Base-by-base conservation (phyloP, 2,888 invertebrate genomes). In the Oscheius sp. region DNA sequence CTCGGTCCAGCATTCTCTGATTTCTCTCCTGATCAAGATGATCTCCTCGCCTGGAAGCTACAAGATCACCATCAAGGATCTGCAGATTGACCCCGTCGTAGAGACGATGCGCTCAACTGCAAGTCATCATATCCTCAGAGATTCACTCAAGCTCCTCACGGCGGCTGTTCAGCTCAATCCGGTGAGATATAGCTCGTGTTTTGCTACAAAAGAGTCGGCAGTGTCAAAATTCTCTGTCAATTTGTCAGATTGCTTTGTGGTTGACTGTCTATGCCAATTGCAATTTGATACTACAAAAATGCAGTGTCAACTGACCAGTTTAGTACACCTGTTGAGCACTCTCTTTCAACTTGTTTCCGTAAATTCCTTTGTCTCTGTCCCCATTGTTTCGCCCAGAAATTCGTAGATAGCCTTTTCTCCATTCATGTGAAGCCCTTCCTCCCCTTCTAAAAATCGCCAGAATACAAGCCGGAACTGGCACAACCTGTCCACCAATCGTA, bases 61-160 rank as follows among this genome's bases (percentile, higher is more conserved):
- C 65, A 79, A 77, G 55, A 73, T 83, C 29, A 72, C 77, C 13
- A 13, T 73, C 0, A 48, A 73, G 9, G 82, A 89, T 57, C 84
- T 91, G 58, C 90, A 90, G 79, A 93, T 95, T 53, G 94, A 94
- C 84, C 87, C 93, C 42, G 92, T 95, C 2, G 95, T 97, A 0
- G 94, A 95, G 84, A 96, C 95, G 86, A 93, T 98, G 70, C 92
- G 96, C 80, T 93, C 93, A 2, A 95, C 96, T 0, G 93, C 94
- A 87, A 96, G 96, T 90, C 96, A 96, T 0, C 96, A 96, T 90
- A 96, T 96, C 0, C 96, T 98, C 88, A 94, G 96, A 86, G 95
- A 96, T 86, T 95, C 96, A 0, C 91, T 98, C 72, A 91, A 95
- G 47, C 91, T 97, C 0, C 91, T 98, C 1, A 93, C 94, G 0